phyloP scores from a whole-genome alignment of 2,888 invertebrate species.

The Tetrapedia diversipes region DNA sequence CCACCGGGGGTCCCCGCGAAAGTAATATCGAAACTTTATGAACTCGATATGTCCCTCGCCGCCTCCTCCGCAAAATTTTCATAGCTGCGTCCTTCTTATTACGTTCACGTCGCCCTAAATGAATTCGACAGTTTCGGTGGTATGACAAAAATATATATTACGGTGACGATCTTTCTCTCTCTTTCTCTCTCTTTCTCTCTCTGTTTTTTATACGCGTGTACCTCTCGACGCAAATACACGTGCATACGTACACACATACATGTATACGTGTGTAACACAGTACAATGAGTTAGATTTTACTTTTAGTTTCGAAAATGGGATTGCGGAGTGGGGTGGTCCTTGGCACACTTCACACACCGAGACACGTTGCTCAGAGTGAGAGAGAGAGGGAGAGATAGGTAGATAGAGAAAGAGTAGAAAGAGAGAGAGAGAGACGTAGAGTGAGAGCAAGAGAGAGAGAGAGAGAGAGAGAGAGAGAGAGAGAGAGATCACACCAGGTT shows the following conservation, averaged over 20 bases:
- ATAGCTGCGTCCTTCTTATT: slow-evolving; percentile 5
- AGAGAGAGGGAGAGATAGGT: slow-evolving; percentile 46
- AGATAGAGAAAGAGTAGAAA: slow-evolving; percentile 30
- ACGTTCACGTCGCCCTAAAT: slow-evolving; percentile 35
- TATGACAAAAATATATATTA: slow-evolving; percentile 75
- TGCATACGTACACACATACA: background rate
- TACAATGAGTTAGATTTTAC: slow-evolving; percentile 83
- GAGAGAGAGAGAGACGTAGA: slow-evolving; percentile 34
- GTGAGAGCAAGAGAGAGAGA: slow-evolving; percentile 26
- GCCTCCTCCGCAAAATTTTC: background rate
- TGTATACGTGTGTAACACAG: slow-evolving; percentile 70
- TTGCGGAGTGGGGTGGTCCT: slow-evolving; percentile 79
- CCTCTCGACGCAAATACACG: background rate
- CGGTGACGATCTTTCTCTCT: slow-evolving; percentile 66
- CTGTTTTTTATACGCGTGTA: background rate
- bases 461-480: slow-evolving; percentile 24
- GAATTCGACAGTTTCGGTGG: slow-evolving; percentile 47
- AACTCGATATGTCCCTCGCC: background rate
- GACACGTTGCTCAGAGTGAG: slow-evolving; percentile 67
- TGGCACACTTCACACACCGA: slow-evolving; percentile 81
- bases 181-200: background rate
- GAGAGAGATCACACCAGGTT: slow-evolving; percentile 46
- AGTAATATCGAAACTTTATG: slow-evolving; percentile 18
- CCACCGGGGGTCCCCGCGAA: background rate
- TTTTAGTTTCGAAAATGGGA: slow-evolving; percentile 83